A percentile compares a stretch with the other conserved stretches of the same genome.
phyloP scores from a whole-genome alignment of 2,113 vertebrate species.

The Aptenodytes forsteri region DNA sequence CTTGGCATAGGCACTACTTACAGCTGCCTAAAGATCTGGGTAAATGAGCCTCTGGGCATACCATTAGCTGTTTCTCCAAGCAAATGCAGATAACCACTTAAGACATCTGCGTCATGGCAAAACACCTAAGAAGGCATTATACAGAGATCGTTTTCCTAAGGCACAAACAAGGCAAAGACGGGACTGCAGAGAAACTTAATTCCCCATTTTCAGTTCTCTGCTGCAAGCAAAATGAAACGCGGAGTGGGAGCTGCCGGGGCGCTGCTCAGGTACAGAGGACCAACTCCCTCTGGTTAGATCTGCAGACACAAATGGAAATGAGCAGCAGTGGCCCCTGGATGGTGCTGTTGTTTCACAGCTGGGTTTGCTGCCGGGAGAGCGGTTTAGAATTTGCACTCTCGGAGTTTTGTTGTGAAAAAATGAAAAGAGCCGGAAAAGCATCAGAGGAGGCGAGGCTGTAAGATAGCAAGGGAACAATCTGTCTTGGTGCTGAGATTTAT shows the following conservation, averaged over 20 bases:
- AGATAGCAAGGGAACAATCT: background rate
- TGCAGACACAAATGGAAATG: background rate
- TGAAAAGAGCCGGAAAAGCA: background rate
- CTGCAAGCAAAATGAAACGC: background rate
- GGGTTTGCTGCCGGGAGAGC: background rate
- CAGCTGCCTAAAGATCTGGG: background rate
- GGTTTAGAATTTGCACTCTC: background rate
- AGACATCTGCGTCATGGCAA: background rate
- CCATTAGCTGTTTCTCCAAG: background rate
- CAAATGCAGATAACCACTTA: background rate
- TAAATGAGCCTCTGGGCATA: too few species aligned
- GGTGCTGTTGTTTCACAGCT: background rate
- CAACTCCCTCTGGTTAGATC: too few species aligned
- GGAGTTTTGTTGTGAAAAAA: background rate
- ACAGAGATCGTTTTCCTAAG: background rate
- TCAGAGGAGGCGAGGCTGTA: background rate
- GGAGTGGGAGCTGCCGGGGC: background rate
- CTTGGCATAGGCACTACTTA: background rate
- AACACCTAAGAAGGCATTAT: background rate
- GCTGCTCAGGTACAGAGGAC: too few species aligned
- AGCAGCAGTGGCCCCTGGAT: background rate
- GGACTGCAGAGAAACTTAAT: background rate
- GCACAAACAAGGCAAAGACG: background rate
- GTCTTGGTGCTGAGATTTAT: background rate
- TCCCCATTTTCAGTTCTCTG: background rate